phyloP scores from a whole-genome alignment of 2,113 vertebrate genomes.

The Euleptes europaea region DNA sequence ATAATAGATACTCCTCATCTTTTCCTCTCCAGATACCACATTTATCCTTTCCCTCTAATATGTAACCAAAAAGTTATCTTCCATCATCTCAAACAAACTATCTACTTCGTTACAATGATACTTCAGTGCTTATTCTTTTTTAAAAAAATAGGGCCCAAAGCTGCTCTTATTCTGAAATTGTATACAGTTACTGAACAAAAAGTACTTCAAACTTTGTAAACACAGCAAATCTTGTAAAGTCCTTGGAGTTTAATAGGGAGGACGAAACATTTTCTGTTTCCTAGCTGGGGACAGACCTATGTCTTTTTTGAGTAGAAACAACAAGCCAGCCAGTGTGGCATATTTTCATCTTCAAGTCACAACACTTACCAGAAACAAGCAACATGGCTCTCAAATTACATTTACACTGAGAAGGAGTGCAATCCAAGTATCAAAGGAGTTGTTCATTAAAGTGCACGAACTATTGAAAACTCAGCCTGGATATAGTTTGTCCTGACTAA shows the following conservation, averaged over 20 bases:
- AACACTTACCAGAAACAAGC: slow-evolving; percentile 57
- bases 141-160: neutral
- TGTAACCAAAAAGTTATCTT: neutral
- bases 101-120: slow-evolving; percentile 32
- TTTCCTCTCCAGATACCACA: neutral
- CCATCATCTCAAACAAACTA: neutral
- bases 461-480: slow-evolving; percentile 24
- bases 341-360: slow-evolving; percentile 65
- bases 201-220: slow-evolving; percentile 53
- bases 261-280: slow-evolving; percentile 57
- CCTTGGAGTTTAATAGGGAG: slow-evolving; percentile 48
- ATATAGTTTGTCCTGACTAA: slow-evolving; percentile 43
- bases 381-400: slow-evolving; percentile 52
- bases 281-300: slow-evolving; percentile 36
- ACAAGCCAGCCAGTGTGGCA: slow-evolving; percentile 34
- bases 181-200: slow-evolving; percentile 44
- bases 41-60: slow-evolving; percentile 17
- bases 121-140: neutral
- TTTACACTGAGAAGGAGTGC: slow-evolving; percentile 50
- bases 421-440: slow-evolving; percentile 53
- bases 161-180: slow-evolving; percentile 15
- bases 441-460: slow-evolving; percentile 34
- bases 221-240: slow-evolving; percentile 36
- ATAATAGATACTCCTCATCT: slow-evolving; percentile 23
- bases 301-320: slow-evolving; percentile 43